These are phyloP conservation scores for Thelaira solivaga DNA, from an alignment of 2,888 invertebrate genomes.

Conservation along the genomic window DNA sequence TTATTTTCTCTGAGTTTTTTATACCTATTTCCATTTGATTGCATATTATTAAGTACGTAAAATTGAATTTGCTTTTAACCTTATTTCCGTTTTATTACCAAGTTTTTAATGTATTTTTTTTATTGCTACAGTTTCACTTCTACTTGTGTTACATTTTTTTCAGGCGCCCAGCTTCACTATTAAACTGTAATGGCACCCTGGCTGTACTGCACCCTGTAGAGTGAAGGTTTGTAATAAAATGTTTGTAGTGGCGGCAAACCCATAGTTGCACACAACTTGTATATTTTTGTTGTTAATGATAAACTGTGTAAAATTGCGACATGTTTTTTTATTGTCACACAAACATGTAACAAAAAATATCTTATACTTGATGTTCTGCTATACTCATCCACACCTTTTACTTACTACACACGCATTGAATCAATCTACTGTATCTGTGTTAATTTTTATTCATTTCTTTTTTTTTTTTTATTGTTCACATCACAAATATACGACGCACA, in stretches of 20 bases:
- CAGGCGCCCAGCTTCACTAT: background rate
- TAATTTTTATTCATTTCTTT: constrained; percentile 55
- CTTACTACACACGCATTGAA: background rate
- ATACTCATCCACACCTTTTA: background rate
- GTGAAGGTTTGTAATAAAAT: background rate
- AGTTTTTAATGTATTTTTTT: constrained; percentile 56
- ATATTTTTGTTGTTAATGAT: background rate
- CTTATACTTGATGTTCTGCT: background rate
- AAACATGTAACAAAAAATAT: background rate
- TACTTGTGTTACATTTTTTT: no score
- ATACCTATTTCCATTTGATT: constrained; percentile 61
- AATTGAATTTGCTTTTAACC: constrained; percentile 62
- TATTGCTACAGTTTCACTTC: constrained; percentile 18
- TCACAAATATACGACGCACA: constrained; percentile 26
- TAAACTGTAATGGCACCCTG: background rate
- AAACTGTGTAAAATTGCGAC: constrained; percentile 35
- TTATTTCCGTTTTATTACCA: constrained; percentile 61
- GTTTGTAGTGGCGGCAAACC: constrained; percentile 9
- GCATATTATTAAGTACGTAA: constrained; percentile 62
- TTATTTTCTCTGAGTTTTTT: constrained; percentile 35
- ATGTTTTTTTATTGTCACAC: constrained; percentile 27
- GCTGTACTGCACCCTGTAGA: background rate
- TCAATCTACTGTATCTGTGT: constrained; percentile 25
- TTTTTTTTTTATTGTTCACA: constrained; percentile 9
- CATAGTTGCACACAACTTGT: constrained; percentile 17